Percentiles rank a stretch among this genome's conserved stretches.
Conservation (phyloP, 1,140 invertebrate genomes). For the Drosophila lacertosa region DNA sequence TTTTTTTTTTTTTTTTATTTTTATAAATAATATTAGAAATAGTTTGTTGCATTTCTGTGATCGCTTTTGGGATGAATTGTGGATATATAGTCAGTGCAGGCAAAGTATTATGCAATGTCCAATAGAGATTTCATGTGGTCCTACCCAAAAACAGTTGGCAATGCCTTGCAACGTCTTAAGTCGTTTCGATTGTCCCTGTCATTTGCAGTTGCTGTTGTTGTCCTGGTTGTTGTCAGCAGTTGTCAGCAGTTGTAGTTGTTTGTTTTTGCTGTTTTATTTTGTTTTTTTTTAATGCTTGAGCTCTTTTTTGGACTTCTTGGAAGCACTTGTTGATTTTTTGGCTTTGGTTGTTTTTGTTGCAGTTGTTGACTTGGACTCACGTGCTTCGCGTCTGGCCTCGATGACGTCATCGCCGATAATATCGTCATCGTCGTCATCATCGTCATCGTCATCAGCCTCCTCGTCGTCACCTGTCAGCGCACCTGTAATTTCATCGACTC, state of each 20-base stretch:
- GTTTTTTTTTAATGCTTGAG: conserved; percentile 75
- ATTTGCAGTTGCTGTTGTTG: conserved; percentile 34
- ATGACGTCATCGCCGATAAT: conserved; percentile 88
- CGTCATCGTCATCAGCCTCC: conserved; percentile 87
- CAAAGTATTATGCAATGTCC: conserved; percentile 69
- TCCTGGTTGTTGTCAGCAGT: conserved; percentile 39
- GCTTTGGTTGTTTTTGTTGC: conserved; percentile 78
- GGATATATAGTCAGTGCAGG: conserved; percentile 75
- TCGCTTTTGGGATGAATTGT: conserved; percentile 25
- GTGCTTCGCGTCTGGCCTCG: conserved; percentile 88
- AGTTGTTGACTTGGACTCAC: conserved; percentile 91
- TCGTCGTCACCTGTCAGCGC: conserved; percentile 88
- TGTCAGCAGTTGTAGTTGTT: conserved; percentile 38
- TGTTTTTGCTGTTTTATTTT: no score
- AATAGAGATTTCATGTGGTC: conserved; percentile 50
- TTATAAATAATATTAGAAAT: conserved; percentile 69
- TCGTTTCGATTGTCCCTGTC: conserved; percentile 47
- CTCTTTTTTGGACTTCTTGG: conserved; percentile 85
- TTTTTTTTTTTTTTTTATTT: conserved; percentile 21
- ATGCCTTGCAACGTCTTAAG: conserved; percentile 46
- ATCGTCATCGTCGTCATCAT: conserved; percentile 89
- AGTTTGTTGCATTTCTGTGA: conserved; percentile 30
- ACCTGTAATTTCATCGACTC: conserved; percentile 87
- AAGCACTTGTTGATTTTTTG: conserved; percentile 85
- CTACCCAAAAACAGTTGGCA: conserved; percentile 55